A percentile compares a stretch with the other conserved stretches of the same genome.
phyloP scores from a whole-genome alignment of 1,140 invertebrate genomes.

The Drosophila pallidifrons region DNA sequence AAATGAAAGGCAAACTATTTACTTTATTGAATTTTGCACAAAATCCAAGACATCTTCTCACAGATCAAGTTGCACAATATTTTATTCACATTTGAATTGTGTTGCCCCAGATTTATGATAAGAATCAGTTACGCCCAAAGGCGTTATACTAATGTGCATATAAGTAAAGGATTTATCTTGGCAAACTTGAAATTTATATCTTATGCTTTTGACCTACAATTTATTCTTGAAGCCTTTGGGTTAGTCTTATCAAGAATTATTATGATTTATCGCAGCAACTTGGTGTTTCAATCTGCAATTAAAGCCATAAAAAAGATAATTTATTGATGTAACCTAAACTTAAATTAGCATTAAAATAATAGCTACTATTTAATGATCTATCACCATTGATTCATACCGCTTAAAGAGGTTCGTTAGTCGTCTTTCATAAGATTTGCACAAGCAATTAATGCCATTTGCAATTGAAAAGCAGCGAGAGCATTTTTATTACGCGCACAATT shows the following conservation, averaged over 20 bases:
- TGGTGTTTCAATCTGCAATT: neutral
- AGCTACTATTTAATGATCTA: neutral
- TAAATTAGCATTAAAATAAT: neutral
- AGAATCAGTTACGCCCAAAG: neutral
- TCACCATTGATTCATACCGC: neutral
- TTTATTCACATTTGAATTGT: neutral
- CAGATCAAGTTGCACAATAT: neutral
- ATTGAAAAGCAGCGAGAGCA: slow-evolving; percentile 4
- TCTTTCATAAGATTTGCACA: slow-evolving; percentile 28
- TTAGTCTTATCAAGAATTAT: neutral
- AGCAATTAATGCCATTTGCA: slow-evolving; percentile 41
- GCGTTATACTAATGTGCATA: neutral
- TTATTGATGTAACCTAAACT: neutral
- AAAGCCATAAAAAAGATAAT: too few species aligned
- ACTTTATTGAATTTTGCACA: neutral
- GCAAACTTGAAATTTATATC: slow-evolving; percentile 1
- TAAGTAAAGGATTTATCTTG: slow-evolving; percentile 7
- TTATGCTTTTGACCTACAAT: neutral
- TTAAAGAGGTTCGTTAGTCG: slow-evolving; percentile 22
- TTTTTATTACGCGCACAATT: slow-evolving; percentile 26
- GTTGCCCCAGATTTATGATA: neutral
- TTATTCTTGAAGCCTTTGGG: neutral
- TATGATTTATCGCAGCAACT: neutral
- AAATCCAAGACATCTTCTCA: neutral
- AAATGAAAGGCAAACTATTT: neutral